These are phyloP conservation scores for Thaumetopoea pityocampa DNA, from an alignment of 1,140 invertebrate species.

Conservation along the genomic window DNA sequence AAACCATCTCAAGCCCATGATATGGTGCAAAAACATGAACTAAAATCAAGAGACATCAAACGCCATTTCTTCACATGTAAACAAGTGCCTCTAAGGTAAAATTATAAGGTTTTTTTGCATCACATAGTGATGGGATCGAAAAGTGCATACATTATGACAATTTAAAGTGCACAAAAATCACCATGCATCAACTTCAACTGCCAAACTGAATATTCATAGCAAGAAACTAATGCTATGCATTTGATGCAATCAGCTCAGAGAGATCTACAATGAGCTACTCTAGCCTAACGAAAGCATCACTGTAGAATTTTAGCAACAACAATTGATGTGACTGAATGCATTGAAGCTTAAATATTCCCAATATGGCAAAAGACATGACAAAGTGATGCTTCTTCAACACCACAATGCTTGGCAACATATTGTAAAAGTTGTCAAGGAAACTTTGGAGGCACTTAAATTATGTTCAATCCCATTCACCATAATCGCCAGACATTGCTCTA, in stretches of 20 bases:
- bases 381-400: neutral
- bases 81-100: neutral
- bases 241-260: slow-evolving; percentile 40
- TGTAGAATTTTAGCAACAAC: neutral
- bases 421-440: neutral
- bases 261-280: slow-evolving; percentile 41
- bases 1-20: slow-evolving; percentile 13
- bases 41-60: slow-evolving; percentile 12
- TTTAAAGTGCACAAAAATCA: slow-evolving; percentile 21
- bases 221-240: slow-evolving; percentile 34
- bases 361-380: neutral
- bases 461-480: no score
- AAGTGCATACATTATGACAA: slow-evolving; percentile 17
- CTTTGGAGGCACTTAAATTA: neutral
- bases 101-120: slow-evolving; percentile 9
- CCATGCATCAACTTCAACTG: slow-evolving; percentile 23
- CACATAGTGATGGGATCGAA: slow-evolving; percentile 5
- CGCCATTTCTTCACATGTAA: neutral
- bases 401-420: slow-evolving; percentile 1
- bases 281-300: slow-evolving; percentile 7
- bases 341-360: neutral
- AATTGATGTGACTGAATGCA: slow-evolving; percentile 1
- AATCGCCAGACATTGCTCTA: neutral
- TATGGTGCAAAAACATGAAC: slow-evolving; percentile 19
- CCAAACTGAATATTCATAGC: slow-evolving; percentile 24